Base-by-base conservation (phyloP, 1,140 invertebrate genomes). In the Drosophila athabasca region DNA sequence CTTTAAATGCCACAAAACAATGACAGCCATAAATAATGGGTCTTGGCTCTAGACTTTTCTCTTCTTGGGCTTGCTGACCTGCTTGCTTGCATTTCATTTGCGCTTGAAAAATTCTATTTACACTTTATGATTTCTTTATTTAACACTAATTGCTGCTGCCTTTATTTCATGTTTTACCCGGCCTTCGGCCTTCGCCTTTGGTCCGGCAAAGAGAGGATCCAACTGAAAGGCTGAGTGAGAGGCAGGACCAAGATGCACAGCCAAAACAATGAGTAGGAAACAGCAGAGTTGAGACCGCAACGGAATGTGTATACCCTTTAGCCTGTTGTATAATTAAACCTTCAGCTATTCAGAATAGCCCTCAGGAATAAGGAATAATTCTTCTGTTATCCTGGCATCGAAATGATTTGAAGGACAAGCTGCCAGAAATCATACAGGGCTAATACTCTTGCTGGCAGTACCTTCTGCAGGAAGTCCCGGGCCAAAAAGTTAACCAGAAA, bases 71-170 rank as follows among this genome's bases (percentile, higher is more conserved):
- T n/a, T 11, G 17, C 39, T 52, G 44, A 9, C 15, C 41, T 87
- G 75, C 67, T 79, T 79, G 35, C 35, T 13, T 39, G 75, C 62
- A 68, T 85, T 78, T 68, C 71, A 87, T 88, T 85, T 85, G 62
- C 55, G 55, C 66, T 75, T 49, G 46, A 71, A 66, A 67, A 81
- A 82, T 75, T 67, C 82, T 88, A 82, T 87, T 87, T 85, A 87
- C 78, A 85, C 75, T 85, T 85, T 85, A 85, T 85, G 74, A 85
- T 76, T 85, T 87, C 82, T 87, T 85, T 85, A 82, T 85, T 82
- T 72, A 88, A 70, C 74, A 68, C 82, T 85, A 85, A 85, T 85
- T 85, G 83, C 82, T 39, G 35, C 35, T 87, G 82, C 61, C 62
- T 70, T 80, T 55, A 57, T 67, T 58, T 74, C 26, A 57, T 46